Conservation (phyloP, 2,888 invertebrate species). For the Torymus texanus region DNA sequence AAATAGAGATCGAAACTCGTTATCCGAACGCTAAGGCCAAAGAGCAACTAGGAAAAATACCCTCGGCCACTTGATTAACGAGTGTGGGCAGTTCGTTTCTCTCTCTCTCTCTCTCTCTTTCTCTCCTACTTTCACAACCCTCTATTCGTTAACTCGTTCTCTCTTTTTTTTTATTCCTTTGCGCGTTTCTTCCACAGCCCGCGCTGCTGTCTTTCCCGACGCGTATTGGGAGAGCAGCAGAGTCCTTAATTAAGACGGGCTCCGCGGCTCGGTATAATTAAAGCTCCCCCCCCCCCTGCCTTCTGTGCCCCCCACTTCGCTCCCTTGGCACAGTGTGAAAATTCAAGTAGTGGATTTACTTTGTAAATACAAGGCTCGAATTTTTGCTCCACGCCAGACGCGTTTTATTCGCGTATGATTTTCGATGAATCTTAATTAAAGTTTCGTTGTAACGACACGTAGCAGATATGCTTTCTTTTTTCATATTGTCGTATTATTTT, state of each 20-base stretch:
- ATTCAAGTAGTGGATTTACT: slow-evolving; percentile 47
- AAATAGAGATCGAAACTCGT: slow-evolving; percentile 55
- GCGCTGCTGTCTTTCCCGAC: slow-evolving; percentile 59
- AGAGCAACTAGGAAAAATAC: slow-evolving; percentile 52
- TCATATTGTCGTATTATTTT: no score
- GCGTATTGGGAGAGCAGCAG: slow-evolving; percentile 18
- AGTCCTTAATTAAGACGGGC: slow-evolving; percentile 53
- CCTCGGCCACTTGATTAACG: slow-evolving; percentile 55
- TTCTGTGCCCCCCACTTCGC: no score
- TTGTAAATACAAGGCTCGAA: slow-evolving; percentile 11
- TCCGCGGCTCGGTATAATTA: slow-evolving; percentile 47
- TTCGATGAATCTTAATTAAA: no score
- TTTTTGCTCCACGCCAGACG: no score
- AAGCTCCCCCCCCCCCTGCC: slow-evolving; percentile 27
- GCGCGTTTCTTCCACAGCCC: slow-evolving; percentile 18
- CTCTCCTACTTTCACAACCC: not conserved
- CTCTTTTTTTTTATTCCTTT: slow-evolving; percentile 16
- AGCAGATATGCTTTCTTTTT: no score
- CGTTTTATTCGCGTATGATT: no score
- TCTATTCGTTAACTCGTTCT: no score
- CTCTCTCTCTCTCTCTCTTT: slow-evolving; percentile 3
- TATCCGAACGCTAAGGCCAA: slow-evolving; percentile 38
- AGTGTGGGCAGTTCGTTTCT: slow-evolving; percentile 51
- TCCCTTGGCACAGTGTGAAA: slow-evolving; percentile 28
- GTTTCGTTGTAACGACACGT: no score